A percentile compares a stretch with the other conserved stretches of the same genome.
phyloP scores from a whole-genome alignment of 2,113 vertebrate genomes.

The human (Homo sapiens) region GRCh38 chrX:14601001-14601500 shows the following conservation, averaged over 20 bases:
- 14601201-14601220: slow-evolving; percentile 36
- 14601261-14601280: not conserved
- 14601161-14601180: not conserved
- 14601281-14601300: not conserved
- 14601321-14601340: not conserved
- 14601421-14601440: not conserved
- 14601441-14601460: not conserved
- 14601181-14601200: not conserved
- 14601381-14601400: not conserved
- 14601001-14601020: too few relatives aligned
- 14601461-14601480: not conserved
- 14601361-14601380: slow-evolving; percentile 6
- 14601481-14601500: not conserved
- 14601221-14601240: not conserved
- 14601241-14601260: not conserved
- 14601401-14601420: slow-evolving; percentile 41
- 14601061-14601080: not conserved
- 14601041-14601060: slow-evolving; percentile 26
- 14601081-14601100: not conserved
- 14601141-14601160: not conserved
- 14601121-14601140: not conserved
- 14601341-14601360: not conserved
- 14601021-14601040: not conserved
- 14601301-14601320: slow-evolving; percentile 13
- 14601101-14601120: not conserved